These are phyloP conservation scores for Hydriomena furcata DNA, from an alignment of 2,888 invertebrate genomes.

Conservation along the genomic window DNA sequence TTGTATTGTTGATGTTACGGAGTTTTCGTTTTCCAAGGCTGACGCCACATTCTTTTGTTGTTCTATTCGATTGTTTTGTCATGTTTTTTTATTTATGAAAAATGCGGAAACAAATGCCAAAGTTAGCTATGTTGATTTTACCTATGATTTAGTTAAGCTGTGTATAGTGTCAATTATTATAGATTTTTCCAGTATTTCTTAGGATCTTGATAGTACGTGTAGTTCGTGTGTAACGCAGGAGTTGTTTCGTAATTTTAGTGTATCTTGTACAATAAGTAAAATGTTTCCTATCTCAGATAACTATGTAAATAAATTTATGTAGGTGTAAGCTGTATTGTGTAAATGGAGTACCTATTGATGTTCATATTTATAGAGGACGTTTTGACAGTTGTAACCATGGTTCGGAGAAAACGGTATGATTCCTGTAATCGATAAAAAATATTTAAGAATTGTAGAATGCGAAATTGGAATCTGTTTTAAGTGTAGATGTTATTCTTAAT, in stretches of 20 bases:
- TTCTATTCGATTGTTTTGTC: slow-evolving; percentile 74
- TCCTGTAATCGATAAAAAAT: slow-evolving; percentile 78
- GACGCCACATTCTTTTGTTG: slow-evolving; percentile 59
- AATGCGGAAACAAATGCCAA: slow-evolving; percentile 82
- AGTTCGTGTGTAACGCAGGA: slow-evolving; percentile 69
- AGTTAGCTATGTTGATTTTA: slow-evolving; percentile 82
- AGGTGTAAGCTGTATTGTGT: slow-evolving; percentile 64
- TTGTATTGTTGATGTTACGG: slow-evolving; percentile 75
- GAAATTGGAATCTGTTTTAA: slow-evolving; percentile 72
- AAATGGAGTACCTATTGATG: slow-evolving; percentile 80
- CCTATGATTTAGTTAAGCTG: slow-evolving; percentile 76
- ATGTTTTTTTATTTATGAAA: slow-evolving; percentile 75
- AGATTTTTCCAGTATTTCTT: slow-evolving; percentile 76
- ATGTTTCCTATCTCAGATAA: slow-evolving; percentile 82
- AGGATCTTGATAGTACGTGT: slow-evolving; percentile 76
- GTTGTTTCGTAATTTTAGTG: slow-evolving; percentile 76
- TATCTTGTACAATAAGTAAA: slow-evolving; percentile 73
- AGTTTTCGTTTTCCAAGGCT: slow-evolving; percentile 61
- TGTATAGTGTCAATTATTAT: slow-evolving; percentile 82
- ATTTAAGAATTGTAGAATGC: slow-evolving; percentile 73
- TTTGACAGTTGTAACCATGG: slow-evolving; percentile 52
- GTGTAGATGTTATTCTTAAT: slow-evolving; percentile 72
- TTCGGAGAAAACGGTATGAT: slow-evolving; percentile 75
- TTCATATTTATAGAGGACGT: slow-evolving; percentile 71
- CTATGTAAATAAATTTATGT: slow-evolving; percentile 70